Conservation (phyloP, 2,113 vertebrate genomes). For the Romanogobio albipinnatus region DNA sequence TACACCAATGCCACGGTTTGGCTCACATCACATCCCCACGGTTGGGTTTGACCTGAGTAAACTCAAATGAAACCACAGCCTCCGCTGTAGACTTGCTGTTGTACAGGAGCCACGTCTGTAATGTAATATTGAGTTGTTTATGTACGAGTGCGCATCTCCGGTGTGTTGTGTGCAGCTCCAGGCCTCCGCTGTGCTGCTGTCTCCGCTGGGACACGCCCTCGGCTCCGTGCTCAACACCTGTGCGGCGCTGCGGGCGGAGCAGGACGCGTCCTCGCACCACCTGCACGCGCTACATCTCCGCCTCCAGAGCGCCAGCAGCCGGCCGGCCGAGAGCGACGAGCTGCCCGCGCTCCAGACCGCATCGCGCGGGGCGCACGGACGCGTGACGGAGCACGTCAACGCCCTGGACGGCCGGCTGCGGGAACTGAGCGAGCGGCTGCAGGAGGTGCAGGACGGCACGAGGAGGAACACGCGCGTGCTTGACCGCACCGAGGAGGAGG, state of each 20-base stretch:
- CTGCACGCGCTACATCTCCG: constrained; percentile 78
- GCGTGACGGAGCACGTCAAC: constrained; percentile 83
- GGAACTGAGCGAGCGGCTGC: constrained; percentile 78
- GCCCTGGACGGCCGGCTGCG: constrained; percentile 80
- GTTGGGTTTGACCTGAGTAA: no score
- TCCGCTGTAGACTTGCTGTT: no score
- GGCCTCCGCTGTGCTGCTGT: constrained; percentile 80
- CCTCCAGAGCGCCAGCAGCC: constrained; percentile 79
- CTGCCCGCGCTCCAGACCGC: constrained; percentile 79
- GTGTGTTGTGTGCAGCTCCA: constrained; percentile 95
- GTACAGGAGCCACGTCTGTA: no score
- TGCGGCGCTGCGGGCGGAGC: constrained; percentile 74
- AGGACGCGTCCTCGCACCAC: constrained; percentile 74
- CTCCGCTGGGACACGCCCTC: constrained; percentile 81
- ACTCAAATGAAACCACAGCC: no score
- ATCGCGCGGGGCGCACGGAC: constrained; percentile 77
- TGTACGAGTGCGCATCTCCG: no score
- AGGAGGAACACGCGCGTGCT: constrained; percentile 83
- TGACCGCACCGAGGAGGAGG: constrained; percentile 87
- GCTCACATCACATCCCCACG: no score
- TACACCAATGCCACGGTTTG: no score
- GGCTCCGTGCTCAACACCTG: constrained; percentile 75
- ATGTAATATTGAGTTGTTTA: no score
- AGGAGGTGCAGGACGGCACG: constrained; percentile 89
- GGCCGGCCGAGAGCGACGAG: constrained; percentile 76